Evolutionary conservation across 1,140 invertebrate species (phyloP), one percentile per base, ranked within the genome.

Genomic region (Leptinotarsa undecemlineata): DNA sequence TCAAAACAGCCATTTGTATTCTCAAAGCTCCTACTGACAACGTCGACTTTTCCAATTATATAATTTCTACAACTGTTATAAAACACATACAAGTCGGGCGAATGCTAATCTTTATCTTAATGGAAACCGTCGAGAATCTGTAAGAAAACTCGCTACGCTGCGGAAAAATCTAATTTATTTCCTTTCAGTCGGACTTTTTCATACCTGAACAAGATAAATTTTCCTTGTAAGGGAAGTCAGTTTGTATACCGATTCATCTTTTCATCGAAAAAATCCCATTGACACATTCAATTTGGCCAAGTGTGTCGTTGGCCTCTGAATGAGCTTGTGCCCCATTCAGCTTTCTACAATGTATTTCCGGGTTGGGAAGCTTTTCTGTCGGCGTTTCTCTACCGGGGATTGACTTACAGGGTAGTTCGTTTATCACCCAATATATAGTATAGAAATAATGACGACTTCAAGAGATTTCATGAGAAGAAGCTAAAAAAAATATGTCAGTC

Each of bases 241-340:
- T 75, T 76, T 76, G 70, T 68, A 71, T 68, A 68, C 47, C 75
- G 74, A 80, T 80, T 80, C 78, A 77, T 78, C 75, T 80, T 77
- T 78, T 75, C 77, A 75, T 66, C 15, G 68, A 78, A 80, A 79
- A 80, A 80, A 77, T 78, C 79, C 79, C 75, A 80, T 80, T 80
- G 79, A 78, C 79, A 78, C 79, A 77, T 78, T 80, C 79, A 78
- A 78, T 80, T 78, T 78, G 57, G 74, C 74, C 76, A 75, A 78
- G 76, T 80, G 77, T 78, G 77, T 66, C 72, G 66, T 17, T 62
- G 67, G 74, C 17, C 63, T 72, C 23, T 75, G 76, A 78, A 77
- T 77, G 73, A 75, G 63, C 26, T 21, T 68, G 51, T 57, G 26
- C 42, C n/a, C 67, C 20, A 48, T 69, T 69, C 68, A 69, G 48